Percentiles rank a stretch among this genome's conserved stretches.
phyloP scores from a whole-genome alignment of 1,140 invertebrate genomes.

The Nilaparvata lugens region DNA sequence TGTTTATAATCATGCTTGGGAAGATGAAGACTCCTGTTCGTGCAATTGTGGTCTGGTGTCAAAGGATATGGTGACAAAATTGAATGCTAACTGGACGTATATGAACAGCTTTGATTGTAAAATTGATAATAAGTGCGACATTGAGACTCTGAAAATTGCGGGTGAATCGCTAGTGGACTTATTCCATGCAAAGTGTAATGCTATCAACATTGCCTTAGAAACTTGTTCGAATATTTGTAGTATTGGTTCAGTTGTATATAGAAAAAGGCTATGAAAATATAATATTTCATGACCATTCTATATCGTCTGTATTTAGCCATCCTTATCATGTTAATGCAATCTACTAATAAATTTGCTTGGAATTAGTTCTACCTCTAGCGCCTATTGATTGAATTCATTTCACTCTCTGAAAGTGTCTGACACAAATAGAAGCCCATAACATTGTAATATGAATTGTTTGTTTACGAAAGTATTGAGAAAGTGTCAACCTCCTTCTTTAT shows the following conservation, averaged over 20 bases:
- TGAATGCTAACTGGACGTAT: neutral
- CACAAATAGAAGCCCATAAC: too few species aligned
- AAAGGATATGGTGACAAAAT: neutral
- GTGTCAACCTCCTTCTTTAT: too few species aligned
- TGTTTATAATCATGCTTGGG: constrained; percentile 5
- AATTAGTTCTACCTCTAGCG: too few species aligned
- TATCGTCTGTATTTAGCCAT: neutral
- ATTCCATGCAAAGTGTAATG: neutral
- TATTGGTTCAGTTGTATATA: constrained; percentile 6
- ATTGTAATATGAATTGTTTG: too few species aligned
- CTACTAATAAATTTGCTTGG: too few species aligned
- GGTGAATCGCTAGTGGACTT: neutral
- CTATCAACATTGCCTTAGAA: constrained; percentile 1
- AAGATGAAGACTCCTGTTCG: neutral
- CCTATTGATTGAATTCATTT: too few species aligned
- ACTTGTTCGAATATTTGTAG: neutral
- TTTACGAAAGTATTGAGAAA: too few species aligned
- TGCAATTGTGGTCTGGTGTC: constrained; percentile 5
- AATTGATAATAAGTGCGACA: neutral
- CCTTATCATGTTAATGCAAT: neutral
- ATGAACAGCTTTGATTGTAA: neutral
- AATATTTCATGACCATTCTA: neutral
- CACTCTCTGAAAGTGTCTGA: too few species aligned
- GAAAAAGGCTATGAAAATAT: neutral
- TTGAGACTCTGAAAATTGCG: neutral